Evolutionary conservation across 2,888 invertebrate species (phyloP), one percentile per base, ranked within the genome.

Genomic region (Panopea generosa): DNA sequence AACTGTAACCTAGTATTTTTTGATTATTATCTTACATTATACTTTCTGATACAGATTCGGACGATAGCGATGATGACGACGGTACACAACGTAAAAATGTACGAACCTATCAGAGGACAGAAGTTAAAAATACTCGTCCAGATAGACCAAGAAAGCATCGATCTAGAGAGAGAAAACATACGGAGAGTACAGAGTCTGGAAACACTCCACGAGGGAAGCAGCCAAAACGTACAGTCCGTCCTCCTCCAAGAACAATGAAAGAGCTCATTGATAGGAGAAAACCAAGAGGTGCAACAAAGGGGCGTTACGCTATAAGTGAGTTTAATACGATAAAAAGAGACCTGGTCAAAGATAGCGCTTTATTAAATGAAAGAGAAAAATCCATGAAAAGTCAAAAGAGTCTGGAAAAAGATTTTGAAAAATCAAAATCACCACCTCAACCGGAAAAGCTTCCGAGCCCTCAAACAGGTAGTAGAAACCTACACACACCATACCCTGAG

Each of bases 251-350:
- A 27, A 76, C 71, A 40, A 76, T 80, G 49, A 80, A 72, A 66
- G 75, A 80, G 22, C 38, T 80, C 4, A 66, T 69, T 20, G 24
- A 59, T 1, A 57, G 47, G 6, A 20, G 55, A 1, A 38, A 52
- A 7, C 38, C 56, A n/a, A 7, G 20, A 1, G 29, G 43, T 33
- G 57, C 45, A 16, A 40, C 72, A 1, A 53, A 29, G 9, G 68
- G 63, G 38, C 59, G 78, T 16, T 80, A 80, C 47, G 53, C 49
- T 61, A 66, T 65, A 1, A 80, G 75, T 53, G 65, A 61, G 16
- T 80, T 80, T 49, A 56, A 55, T 26, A 11, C 68, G 26, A 77
- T 77, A 59, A 77, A 77, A 61, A 59, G 59, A 22, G 69, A 77
- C 47, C 53, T 77, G 26, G 27, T 77, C 14, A 77, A 77, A 60